phyloP scores from a whole-genome alignment of 2,113 vertebrate species.

The Campylomormyrus tamandua region DNA sequence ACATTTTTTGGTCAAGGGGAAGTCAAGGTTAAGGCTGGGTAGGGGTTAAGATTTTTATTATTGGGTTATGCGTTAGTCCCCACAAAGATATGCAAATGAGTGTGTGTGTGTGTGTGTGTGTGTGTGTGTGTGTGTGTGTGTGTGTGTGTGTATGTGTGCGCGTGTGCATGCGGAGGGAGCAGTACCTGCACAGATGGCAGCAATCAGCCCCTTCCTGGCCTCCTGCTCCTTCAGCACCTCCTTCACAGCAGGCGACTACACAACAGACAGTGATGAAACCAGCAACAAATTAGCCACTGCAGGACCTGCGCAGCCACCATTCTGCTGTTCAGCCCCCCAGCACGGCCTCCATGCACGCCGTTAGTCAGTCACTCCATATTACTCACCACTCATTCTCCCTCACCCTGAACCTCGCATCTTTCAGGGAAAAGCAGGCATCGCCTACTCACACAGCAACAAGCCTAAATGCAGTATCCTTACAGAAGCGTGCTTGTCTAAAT shows the following conservation, averaged over 20 bases:
- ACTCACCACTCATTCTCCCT: neutral
- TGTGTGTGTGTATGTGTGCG: neutral
- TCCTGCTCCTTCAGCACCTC: slow-evolving; percentile 88
- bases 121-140: slow-evolving; percentile 3
- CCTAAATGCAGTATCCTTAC: neutral
- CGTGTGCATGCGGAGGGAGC: neutral
- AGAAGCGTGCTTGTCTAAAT: neutral
- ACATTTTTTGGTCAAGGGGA: neutral
- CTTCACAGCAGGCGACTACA: slow-evolving; percentile 80
- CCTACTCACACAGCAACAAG: neutral
- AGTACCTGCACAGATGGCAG: slow-evolving; percentile 94
- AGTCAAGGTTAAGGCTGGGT: neutral
- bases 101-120: slow-evolving; percentile 1
- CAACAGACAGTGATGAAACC: slow-evolving; percentile 27
- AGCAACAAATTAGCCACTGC: neutral
- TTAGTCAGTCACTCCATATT: neutral
- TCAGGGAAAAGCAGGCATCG: too few species aligned
- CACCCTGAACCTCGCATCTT: neutral
- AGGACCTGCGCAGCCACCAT: neutral
- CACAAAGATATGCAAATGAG: neutral
- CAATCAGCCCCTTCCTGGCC: slow-evolving; percentile 83
- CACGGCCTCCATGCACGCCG: neutral
- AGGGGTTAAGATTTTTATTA: neutral
- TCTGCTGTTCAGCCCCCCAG: neutral
- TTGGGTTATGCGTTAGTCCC: neutral